Conservation (phyloP, 2,797 vertebrate genomes). For the Enteromius treurensis region DNA sequence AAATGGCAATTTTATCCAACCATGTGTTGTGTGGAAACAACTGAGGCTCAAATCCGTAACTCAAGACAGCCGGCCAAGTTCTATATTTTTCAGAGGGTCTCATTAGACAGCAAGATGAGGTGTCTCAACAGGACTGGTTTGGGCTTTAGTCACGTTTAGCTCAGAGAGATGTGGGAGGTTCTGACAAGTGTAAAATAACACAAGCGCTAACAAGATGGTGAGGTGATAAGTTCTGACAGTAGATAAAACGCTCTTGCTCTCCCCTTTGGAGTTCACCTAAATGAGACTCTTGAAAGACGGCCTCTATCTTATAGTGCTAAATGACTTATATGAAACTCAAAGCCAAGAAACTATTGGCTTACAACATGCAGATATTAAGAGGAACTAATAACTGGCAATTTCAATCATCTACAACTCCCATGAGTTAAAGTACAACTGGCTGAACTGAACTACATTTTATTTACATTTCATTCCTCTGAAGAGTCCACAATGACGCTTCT, state of each 20-base stretch:
- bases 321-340: conserved; percentile 9
- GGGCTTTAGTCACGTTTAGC: conserved; percentile 7
- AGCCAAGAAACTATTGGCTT: conserved; percentile 8
- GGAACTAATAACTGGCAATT: neutral
- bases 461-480: neutral
- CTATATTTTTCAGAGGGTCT: conserved; percentile 23
- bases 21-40: neutral
- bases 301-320: neutral
- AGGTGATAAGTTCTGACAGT: conserved; percentile 22
- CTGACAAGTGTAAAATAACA: conserved; percentile 28
- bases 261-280: conserved; percentile 22
- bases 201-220: conserved; percentile 33
- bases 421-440: neutral
- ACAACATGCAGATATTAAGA: neutral
- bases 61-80: conserved; percentile 15
- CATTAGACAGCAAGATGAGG: conserved; percentile 27
- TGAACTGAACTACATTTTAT: conserved; percentile 1
- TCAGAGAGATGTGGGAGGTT: conserved; percentile 18
- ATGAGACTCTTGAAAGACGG: neutral
- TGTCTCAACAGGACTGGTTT: neutral
- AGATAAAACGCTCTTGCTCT: conserved; percentile 16
- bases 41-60: conserved; percentile 12
- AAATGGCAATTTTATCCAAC: neutral
- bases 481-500: neutral
- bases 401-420: neutral